Base-by-base conservation (phyloP, 1,140 invertebrate genomes). In the Calephelis virginiensis region DNA sequence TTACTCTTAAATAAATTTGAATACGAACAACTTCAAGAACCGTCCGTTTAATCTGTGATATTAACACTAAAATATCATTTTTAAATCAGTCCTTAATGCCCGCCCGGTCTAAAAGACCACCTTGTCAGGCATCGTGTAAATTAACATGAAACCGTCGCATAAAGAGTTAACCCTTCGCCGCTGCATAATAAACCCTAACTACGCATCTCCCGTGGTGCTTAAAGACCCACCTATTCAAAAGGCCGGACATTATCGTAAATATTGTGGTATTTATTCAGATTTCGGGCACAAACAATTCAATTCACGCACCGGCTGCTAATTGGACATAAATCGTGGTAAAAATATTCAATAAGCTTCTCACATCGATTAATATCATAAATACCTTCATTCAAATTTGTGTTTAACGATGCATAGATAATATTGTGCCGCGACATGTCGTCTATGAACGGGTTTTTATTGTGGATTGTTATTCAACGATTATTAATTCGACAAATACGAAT, bases 201-300 rank as follows among this genome's bases (percentile, higher is more conserved):
- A 63, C 68, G 56, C 59, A 75, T 82, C 81, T 80, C 87, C 85
- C 85, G 85, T 80, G 74, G 85, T 67, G 75, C 73, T 71, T 69
- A 71, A 80, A 62, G 72, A 69, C 78, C 85, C 81, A 80, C 76
- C 83, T 82, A 81, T 89, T 82, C 79, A 87, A 82, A 82, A 78
- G 70, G 66, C 76, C 76, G 80, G 84, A 85, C 87, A 84, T 88
- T 84, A 86, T 82, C 83, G 83, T 90, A 89, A 90, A 90, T 90
- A 90, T 90, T 89, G 80, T 89, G 80, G 80, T 86, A 81, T 87
- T 87, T 89, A 87, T 86, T 85, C 83, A 86, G 76, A 86, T 86
- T 87, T 85, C 76, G 77, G 76, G 73, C 78, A 85, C 87, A 83
- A 90, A 88, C 86, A 90, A 90, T 90, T 90, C 87, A 85, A 89